Evolutionary conservation across 2,113 vertebrate species (phyloP), one percentile per base, ranked within the genome.

Genomic region (Calyptommatus sinebrachiatus): DNA sequence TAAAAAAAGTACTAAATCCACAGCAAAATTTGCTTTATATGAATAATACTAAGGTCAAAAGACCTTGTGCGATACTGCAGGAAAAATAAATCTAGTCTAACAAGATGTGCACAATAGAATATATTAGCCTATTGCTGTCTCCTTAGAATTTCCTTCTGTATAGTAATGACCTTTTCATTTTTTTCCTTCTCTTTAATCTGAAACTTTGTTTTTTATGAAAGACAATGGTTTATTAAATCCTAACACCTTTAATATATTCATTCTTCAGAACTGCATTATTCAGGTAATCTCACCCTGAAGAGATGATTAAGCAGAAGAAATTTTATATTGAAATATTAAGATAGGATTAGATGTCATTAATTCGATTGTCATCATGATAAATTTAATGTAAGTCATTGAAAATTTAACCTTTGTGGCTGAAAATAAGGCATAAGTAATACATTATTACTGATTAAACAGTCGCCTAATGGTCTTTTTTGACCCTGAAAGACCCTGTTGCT

Each of bases 271-370:
- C 8, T 73, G 80, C 78, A 61, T 68, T 72, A 70, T 70, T 84
- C 46, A 29, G 1, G 1, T 82, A n/a, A 82, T 62, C 24, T 82
- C 74, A 77, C 22, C 2, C 0, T 2, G 8, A 87, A 81, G n/a
- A 3, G 76, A 46, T 69, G 76, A 83, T 74, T 78, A 86, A 74
- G 0, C 3, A 45, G 83, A 76, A 74, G 73, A 72, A 85, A 4
- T 10, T 14, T 57, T 28, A 48, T 53, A 67, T 0, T 1, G 8
- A n/a, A 71, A 77, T 86, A 78, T 0, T 75, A 85, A 60, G 31
- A 14, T 16, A 3, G 5, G 31, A 8, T 68, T 85, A 79, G 3
- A 70, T 80, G 57, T 80, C 82, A 86, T 67, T 2, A 76, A 35
- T 28, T 11, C 61, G 26, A 9, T 2, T 14, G 26, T 22, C 3